Conservation (phyloP, 2,797 vertebrate species). For the Sebastes paucispinis region DNA sequence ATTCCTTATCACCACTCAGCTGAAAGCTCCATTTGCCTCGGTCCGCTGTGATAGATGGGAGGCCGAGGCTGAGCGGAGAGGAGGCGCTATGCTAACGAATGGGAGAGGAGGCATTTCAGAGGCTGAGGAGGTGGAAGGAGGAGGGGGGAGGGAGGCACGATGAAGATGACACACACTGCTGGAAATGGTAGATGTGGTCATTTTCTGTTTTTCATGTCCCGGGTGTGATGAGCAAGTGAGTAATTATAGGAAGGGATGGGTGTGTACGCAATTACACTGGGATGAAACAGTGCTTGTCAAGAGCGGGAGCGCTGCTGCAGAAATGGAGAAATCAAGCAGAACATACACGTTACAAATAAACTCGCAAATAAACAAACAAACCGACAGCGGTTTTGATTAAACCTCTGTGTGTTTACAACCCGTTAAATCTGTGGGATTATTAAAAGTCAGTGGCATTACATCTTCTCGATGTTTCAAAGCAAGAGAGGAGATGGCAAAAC, state of each 20-base stretch:
- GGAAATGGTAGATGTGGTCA: conserved; percentile 63
- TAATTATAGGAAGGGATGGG: conserved; percentile 53
- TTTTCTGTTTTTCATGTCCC: conserved; percentile 64
- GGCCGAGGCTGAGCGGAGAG: conserved; percentile 26
- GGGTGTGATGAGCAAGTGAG: conserved; percentile 66
- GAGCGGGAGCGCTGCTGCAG: conserved; percentile 14
- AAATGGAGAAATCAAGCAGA: conserved; percentile 64
- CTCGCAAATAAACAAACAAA: conserved; percentile 62
- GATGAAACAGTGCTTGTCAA: conserved; percentile 63
- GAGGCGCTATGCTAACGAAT: conserved; percentile 61
- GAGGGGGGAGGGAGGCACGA: neutral
- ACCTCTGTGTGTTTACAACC: conserved; percentile 56
- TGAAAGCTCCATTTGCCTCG: conserved; percentile 74
- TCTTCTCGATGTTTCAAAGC: conserved; percentile 15
- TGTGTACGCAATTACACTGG: conserved; percentile 53
- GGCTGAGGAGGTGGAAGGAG: neutral
- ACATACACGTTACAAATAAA: conserved; percentile 62
- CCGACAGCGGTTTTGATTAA: conserved; percentile 61
- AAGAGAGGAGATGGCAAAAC: conserved; percentile 3
- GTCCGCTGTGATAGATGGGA: conserved; percentile 63
- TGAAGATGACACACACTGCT: conserved; percentile 52
- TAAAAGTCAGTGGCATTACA: conserved; percentile 50
- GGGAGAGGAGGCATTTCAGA: conserved; percentile 24
- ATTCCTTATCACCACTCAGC: conserved; percentile 74
- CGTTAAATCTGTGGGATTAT: conserved; percentile 62